Percentiles rank a stretch among this genome's conserved stretches.
Evolutionary conservation across 1,140 invertebrate species (phyloP).

Genomic region (Condylostylus longicornis): DNA sequence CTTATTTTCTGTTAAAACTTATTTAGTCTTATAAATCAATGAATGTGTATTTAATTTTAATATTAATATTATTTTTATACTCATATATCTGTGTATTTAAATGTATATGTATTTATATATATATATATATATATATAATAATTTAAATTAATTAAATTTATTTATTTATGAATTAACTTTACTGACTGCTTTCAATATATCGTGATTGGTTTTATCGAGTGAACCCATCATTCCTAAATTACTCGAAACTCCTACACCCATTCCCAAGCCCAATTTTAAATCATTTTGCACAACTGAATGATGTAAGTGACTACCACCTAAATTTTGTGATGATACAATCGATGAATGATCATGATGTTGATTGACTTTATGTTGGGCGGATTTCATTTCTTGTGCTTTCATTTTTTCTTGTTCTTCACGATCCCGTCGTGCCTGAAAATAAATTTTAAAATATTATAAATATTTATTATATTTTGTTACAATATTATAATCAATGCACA

Average conservation of each 20-base stretch:
- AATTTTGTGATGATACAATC: conserved; percentile 37
- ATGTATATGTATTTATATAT: too few species aligned
- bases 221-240: conserved; percentile 35
- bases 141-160: too few species aligned
- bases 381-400: conserved; percentile 78
- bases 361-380: conserved; percentile 50
- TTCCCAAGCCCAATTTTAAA: conserved; percentile 26
- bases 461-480: not conserved
- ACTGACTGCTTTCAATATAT: conserved; percentile 42
- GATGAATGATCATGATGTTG: conserved; percentile 35
- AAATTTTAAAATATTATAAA: not conserved
- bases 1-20: too few species aligned
- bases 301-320: conserved; percentile 26
- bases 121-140: too few species aligned
- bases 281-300: conserved; percentile 31
- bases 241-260: conserved; percentile 18
- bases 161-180: conserved; percentile 40
- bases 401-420: conserved; percentile 79
- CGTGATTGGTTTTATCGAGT: conserved; percentile 41
- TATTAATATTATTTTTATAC: too few species aligned
- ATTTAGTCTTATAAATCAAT: too few species aligned
- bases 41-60: too few species aligned
- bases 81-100: too few species aligned
- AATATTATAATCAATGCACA: too few species aligned
- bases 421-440: conserved; percentile 50